These are phyloP conservation scores for Synaphobranchus kaupii DNA, from an alignment of 2,797 vertebrate species.

Conservation along the genomic window DNA sequence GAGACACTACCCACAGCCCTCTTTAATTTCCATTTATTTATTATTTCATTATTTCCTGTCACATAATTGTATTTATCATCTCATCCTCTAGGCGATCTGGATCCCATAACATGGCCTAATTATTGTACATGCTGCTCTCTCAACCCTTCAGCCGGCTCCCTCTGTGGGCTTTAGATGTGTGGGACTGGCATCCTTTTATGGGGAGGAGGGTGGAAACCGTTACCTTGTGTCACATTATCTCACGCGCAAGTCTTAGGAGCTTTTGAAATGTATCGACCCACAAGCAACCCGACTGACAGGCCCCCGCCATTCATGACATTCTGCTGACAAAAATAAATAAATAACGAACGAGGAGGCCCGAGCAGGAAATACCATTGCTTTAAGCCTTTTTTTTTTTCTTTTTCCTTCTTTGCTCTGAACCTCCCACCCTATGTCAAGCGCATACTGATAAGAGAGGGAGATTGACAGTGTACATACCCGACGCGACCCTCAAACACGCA, in stretches of 20 bases:
- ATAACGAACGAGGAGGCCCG: slow-evolving; percentile 1
- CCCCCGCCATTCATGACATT: slow-evolving; percentile 34
- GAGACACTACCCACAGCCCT: slow-evolving; percentile 20
- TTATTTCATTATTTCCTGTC: slow-evolving; percentile 24
- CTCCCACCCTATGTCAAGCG: slow-evolving; percentile 24
- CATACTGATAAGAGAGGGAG: slow-evolving; percentile 21
- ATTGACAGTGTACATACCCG: slow-evolving; percentile 31
- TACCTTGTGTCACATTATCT: slow-evolving; percentile 33
- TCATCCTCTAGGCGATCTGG: slow-evolving; percentile 22
- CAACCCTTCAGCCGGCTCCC: background rate
- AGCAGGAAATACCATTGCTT: slow-evolving; percentile 16
- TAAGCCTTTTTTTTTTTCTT: slow-evolving; percentile 14
- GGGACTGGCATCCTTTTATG: slow-evolving; percentile 16
- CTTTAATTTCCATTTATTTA: slow-evolving; percentile 25
- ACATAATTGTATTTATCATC: slow-evolving; percentile 24
- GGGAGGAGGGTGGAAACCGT: slow-evolving; percentile 13
- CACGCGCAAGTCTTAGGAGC: slow-evolving; percentile 27
- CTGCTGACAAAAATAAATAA: slow-evolving; percentile 38
- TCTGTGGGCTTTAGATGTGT: slow-evolving; percentile 26
- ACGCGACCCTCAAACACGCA: background rate
- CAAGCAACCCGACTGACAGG: slow-evolving; percentile 32
- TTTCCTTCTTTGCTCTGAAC: slow-evolving; percentile 3
- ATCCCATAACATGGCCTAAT: slow-evolving; percentile 24
- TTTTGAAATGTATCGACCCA: slow-evolving; percentile 39
- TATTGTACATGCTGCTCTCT: slow-evolving; percentile 26